phyloP scores from a whole-genome alignment of 2,113 vertebrate genomes.

The Columba janthina region DNA sequence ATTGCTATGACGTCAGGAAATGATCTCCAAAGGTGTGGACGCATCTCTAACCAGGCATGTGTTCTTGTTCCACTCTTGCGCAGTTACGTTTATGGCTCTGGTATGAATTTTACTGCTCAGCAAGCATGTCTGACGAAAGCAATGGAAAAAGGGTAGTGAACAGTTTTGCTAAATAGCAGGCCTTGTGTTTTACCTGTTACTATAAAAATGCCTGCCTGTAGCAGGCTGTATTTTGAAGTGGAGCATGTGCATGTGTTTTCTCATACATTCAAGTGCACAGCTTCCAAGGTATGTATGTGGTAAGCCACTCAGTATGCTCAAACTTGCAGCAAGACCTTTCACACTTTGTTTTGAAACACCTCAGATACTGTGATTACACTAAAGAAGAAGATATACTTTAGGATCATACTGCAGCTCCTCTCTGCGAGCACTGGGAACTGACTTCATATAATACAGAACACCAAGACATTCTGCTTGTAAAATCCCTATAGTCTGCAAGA shows the following conservation, averaged over 20 bases:
- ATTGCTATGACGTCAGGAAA: constrained; percentile 91
- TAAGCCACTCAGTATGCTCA: not conserved
- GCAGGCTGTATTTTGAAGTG: not conserved
- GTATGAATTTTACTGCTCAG: not conserved
- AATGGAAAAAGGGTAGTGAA: not conserved
- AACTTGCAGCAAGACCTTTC: not conserved
- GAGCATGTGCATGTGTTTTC: accelerated
- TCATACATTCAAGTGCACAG: accelerated
- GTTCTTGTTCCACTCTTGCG: not conserved
- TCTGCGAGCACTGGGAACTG: not conserved
- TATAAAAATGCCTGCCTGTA: not conserved
- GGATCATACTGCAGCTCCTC: not conserved
- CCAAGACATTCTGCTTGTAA: not conserved
- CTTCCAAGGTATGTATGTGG: accelerated
- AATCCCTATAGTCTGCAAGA: not conserved
- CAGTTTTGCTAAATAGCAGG: not conserved
- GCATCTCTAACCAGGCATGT: constrained; percentile 92
- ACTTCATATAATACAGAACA: accelerated
- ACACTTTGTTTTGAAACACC: not conserved
- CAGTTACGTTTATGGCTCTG: not conserved
- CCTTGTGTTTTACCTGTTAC: not conserved
- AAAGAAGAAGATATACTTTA: not conserved
- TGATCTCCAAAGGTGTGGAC: constrained; percentile 94
- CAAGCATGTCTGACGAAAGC: not conserved
- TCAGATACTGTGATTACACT: not conserved